Base-by-base conservation (phyloP, 1,140 invertebrate species). In the Popillia japonica region DNA sequence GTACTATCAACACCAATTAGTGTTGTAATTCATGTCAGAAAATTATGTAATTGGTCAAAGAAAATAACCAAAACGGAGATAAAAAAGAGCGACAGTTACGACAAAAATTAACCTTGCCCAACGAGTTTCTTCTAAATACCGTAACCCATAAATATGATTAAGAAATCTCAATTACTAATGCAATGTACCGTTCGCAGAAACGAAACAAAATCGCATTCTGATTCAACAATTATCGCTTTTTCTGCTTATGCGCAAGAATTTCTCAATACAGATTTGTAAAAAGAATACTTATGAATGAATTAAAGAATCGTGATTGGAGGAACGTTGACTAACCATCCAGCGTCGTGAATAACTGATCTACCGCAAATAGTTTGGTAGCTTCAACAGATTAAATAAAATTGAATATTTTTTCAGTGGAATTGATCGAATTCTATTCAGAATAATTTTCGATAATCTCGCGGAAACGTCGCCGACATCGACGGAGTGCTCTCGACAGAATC, bases 71-170 rank as follows among this genome's bases (percentile, higher is more conserved):
- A n/a, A n/a, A n/a, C n/a, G n/a, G n/a, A n/a, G n/a, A n/a, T n/a
- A n/a, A 48, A 11, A 9, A 48, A 48, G 17, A 3, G 7, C 41
- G 3, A 3, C 44, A 14, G 4, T 48, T 48, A 14, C 44, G 11
- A 11, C 44, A 48, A n/a, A n/a, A 48, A 48, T 48, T 48, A 48
- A 48, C 44, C 44, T 48, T 48, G 44, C 44, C 44, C 44, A n/a
- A 48, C 44, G 44, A 48, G 44, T 48, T 48, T 48, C 44, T 48
- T 48, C 44, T 48, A 48, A 48, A 48, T 48, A 48, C 44, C 44
- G 44, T 48, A 48, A n/a, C 10, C 41, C 10, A 10, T 4, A 0
- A n/a, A n/a, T 10, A 48, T 48, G 44, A 48, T 48, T 48, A 48
- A 48, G 44, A 48, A 48, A 48, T 48, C 44, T 48, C 17, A 11